phyloP scores from a whole-genome alignment of 2,888 invertebrate genomes.

The Campaea margaritaria region DNA sequence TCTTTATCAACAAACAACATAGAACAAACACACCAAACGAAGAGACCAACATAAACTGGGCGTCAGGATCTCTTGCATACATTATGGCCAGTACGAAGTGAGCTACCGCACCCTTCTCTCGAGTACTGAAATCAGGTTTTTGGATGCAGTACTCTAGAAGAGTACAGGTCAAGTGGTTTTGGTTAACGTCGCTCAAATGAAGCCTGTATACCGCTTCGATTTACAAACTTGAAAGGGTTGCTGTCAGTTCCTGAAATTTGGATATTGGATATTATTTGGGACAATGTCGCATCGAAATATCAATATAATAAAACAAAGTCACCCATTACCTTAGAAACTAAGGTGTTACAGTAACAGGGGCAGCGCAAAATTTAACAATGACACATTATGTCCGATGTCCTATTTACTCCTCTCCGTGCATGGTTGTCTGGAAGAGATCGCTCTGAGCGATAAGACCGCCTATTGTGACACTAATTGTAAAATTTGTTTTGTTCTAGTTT shows the following conservation, averaged over 20 bases:
- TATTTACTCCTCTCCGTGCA: too few relatives aligned
- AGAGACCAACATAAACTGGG: slow-evolving; percentile 52
- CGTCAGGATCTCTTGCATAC: slow-evolving; percentile 57
- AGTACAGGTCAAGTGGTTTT: slow-evolving; percentile 47
- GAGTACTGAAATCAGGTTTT: slow-evolving; percentile 50
- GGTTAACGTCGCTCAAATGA: slow-evolving; percentile 63
- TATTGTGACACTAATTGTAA: too few relatives aligned
- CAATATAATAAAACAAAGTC: slow-evolving; percentile 13
- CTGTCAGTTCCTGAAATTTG: slow-evolving; percentile 55
- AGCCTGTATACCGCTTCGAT: slow-evolving; percentile 67
- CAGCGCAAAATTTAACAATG: too few relatives aligned
- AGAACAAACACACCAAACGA: slow-evolving; percentile 43
- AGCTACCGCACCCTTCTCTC: slow-evolving; percentile 40
- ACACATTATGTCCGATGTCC: too few relatives aligned
- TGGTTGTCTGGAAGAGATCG: too few relatives aligned
- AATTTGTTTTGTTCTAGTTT: too few relatives aligned
- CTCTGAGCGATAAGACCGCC: too few relatives aligned
- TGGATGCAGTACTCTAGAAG: slow-evolving; percentile 33
- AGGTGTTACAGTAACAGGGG: too few relatives aligned
- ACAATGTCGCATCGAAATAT: slow-evolving; percentile 20
- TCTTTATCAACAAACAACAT: slow-evolving; percentile 37
- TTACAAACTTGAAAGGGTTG: slow-evolving; percentile 72
- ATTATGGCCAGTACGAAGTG: slow-evolving; percentile 56
- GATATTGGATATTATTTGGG: slow-evolving; percentile 46
- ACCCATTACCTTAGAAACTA: too few relatives aligned